Evolutionary conservation across 2,888 invertebrate genomes (phyloP).

Genomic region (Rhorus exstirpatorius): DNA sequence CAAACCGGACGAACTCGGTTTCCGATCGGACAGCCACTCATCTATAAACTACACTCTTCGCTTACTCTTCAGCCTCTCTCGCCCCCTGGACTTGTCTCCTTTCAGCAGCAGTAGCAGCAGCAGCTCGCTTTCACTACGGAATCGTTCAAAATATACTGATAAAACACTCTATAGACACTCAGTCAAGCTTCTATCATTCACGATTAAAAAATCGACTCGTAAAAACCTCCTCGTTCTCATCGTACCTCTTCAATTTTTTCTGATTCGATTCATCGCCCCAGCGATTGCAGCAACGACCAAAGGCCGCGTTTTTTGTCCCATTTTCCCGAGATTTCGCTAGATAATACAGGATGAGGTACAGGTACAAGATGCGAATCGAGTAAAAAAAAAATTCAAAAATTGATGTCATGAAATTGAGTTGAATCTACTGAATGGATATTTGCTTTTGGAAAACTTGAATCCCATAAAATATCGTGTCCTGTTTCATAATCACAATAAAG

Average conservation of each 20-base stretch:
- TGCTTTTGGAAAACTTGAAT: neutral
- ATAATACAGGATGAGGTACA: neutral
- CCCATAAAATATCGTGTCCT: neutral
- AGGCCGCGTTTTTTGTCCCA: slow-evolving; percentile 14
- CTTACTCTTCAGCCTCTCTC: slow-evolving; percentile 12
- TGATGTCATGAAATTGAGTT: neutral
- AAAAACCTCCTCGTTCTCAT: neutral
- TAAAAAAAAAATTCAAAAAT: neutral
- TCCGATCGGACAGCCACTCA: slow-evolving; percentile 61
- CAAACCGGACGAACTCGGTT: slow-evolving; percentile 55
- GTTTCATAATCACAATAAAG: neutral
- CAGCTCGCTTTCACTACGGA: slow-evolving; percentile 23
- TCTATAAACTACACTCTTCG: slow-evolving; percentile 32
- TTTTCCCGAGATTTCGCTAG: slow-evolving; percentile 24
- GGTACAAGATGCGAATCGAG: neutral
- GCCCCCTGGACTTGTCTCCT: slow-evolving; percentile 30
- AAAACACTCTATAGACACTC: slow-evolving; percentile 61
- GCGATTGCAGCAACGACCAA: neutral
- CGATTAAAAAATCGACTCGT: slow-evolving; percentile 47
- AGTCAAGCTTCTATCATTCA: slow-evolving; percentile 51
- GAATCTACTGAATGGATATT: neutral
- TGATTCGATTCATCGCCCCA: slow-evolving; percentile 6
- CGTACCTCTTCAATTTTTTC: slow-evolving; percentile 31
- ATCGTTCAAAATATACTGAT: slow-evolving; percentile 48
- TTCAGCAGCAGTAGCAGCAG: slow-evolving; percentile 33